A percentile compares a stretch with the other conserved stretches of the same genome.
Conservation (phyloP, 2,113 vertebrate species). For the Orthonyx spaldingii region DNA sequence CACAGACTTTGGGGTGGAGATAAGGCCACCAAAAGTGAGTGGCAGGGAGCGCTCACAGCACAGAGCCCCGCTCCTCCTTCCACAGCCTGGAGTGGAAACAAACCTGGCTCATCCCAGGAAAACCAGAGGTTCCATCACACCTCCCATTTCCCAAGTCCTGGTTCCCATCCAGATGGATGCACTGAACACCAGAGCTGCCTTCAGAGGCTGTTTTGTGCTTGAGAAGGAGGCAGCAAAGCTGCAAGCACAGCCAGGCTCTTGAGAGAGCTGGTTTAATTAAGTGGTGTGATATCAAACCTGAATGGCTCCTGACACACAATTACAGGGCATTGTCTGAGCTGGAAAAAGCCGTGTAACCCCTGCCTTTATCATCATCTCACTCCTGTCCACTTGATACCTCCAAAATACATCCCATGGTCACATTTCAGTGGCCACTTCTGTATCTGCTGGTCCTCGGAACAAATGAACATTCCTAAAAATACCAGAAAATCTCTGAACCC, state of each 20-base stretch:
- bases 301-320: conserved; percentile 11
- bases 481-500: background rate
- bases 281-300: background rate
- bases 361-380: background rate
- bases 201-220: background rate
- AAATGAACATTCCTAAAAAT: background rate
- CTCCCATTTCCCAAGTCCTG: background rate
- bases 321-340: background rate
- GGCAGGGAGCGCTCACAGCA: background rate
- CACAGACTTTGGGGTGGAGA: background rate
- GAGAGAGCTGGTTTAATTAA: conserved; percentile 31
- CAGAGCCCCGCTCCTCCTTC: background rate
- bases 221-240: background rate
- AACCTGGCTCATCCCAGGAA: background rate
- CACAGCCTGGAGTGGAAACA: background rate
- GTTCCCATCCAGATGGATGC: background rate
- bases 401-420: background rate
- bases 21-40: background rate
- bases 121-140: background rate
- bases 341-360: background rate
- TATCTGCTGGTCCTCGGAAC: background rate
- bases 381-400: background rate
- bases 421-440: background rate
- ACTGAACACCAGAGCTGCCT: background rate
- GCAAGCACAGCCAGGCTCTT: background rate